Conservation (phyloP, 2,888 invertebrate genomes). For the Pandemis heparana region DNA sequence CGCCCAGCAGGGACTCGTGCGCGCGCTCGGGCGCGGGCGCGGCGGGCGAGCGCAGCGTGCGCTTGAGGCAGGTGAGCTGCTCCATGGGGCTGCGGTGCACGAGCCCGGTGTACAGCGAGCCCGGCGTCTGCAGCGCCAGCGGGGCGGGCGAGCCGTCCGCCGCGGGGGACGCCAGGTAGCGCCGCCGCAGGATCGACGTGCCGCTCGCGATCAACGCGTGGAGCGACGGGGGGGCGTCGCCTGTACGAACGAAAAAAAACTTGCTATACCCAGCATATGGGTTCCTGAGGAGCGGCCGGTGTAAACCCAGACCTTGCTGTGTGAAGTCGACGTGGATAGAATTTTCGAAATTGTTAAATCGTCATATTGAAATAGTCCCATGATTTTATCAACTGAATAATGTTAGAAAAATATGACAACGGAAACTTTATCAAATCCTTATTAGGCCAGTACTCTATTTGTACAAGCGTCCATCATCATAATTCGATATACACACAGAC, state of each 20-base stretch:
- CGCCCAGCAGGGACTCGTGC: conserved; percentile 78
- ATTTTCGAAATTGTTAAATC: no score
- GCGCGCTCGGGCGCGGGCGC: conserved; percentile 60
- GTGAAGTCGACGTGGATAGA: no score
- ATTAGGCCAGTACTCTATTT: no score
- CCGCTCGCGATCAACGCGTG: conserved; percentile 84
- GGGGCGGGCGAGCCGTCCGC: conserved; percentile 87
- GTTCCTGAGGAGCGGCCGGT: no score
- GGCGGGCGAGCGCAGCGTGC: conserved; percentile 76
- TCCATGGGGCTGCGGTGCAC: conserved; percentile 91
- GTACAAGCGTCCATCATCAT: no score
- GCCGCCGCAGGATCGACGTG: conserved; percentile 78
- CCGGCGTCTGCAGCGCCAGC: conserved; percentile 85
- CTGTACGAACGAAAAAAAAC: not conserved
- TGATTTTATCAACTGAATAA: no score
- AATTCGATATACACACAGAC: no score
- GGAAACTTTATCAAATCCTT: no score
- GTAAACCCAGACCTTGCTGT: no score
- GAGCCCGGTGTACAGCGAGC: conserved; percentile 87
- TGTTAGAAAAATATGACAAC: no score
- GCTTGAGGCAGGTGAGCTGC: conserved; percentile 90
- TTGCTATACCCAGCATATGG: conserved; percentile 46
- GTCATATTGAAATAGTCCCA: no score
- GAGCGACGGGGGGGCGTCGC: conserved; percentile 78
- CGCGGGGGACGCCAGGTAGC: conserved; percentile 84